Evolutionary conservation across 2,888 invertebrate species (phyloP).

Genomic region (Pheosia gnoma): DNA sequence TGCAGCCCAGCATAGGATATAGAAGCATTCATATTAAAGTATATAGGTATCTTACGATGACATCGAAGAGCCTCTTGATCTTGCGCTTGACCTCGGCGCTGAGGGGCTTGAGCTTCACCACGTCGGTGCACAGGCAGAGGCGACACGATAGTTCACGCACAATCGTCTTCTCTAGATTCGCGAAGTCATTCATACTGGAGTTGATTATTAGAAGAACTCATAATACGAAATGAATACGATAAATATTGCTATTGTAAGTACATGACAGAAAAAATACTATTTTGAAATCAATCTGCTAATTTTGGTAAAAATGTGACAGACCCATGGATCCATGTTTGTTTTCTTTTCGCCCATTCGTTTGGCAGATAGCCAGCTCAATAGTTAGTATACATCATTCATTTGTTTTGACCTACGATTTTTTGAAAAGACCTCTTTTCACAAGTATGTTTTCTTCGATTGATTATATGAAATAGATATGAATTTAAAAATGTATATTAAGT

Average conservation of each 20-base stretch:
- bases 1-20: background rate
- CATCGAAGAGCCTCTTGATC: conserved; percentile 72
- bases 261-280: conserved; percentile 50
- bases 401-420: background rate
- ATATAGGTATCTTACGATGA: conserved; percentile 55
- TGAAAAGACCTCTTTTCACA: background rate
- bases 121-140: conserved; percentile 75
- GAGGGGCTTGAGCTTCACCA: conserved; percentile 73
- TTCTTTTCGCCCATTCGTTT: conserved; percentile 14
- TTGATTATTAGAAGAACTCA: conserved; percentile 26
- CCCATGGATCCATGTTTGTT: conserved; percentile 27
- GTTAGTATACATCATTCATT: background rate
- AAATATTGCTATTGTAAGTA: conserved; percentile 13
- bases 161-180: conserved; percentile 71
- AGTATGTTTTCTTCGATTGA: too few relatives aligned
- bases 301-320: conserved; percentile 56
- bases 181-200: conserved; percentile 73
- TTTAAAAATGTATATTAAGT: too few relatives aligned
- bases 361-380: conserved; percentile 23
- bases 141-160: conserved; percentile 78
- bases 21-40: background rate
- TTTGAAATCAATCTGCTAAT: conserved; percentile 54
- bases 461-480: too few relatives aligned
- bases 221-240: conserved; percentile 20
- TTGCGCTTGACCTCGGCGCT: conserved; percentile 73